Percentiles rank a stretch among this genome's conserved stretches.
Evolutionary conservation across 2,797 vertebrate genomes (phyloP).

Genomic region (Staurois parvus): DNA sequence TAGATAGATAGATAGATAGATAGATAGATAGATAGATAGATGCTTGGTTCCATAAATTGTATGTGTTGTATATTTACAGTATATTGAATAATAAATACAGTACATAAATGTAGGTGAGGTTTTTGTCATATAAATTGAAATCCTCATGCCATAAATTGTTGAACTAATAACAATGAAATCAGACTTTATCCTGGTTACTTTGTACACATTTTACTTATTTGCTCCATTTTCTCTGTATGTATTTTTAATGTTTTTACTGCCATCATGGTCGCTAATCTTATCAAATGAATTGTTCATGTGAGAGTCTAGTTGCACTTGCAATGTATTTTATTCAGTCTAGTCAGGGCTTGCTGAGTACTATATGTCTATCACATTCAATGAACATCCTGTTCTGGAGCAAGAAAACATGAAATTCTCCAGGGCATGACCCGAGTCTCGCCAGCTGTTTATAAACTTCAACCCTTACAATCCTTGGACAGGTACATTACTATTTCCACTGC

Average conservation of each 20-base stretch:
- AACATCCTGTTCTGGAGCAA: slow-evolving; percentile 16
- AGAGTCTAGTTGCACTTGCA: neutral
- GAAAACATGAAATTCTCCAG: slow-evolving; percentile 35
- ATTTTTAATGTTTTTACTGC: neutral
- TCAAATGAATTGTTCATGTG: neutral
- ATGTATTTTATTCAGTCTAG: neutral
- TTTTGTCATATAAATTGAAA: no score
- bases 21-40: no score
- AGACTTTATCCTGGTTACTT: neutral
- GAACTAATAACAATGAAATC: neutral
- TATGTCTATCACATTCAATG: slow-evolving; percentile 19
- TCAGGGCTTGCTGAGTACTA: neutral
- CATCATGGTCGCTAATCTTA: neutral
- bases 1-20: no score
- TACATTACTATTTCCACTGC: slow-evolving; percentile 2
- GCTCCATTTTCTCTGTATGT: neutral
- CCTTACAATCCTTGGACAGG: slow-evolving; percentile 7
- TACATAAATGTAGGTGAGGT: no score
- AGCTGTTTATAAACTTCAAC: slow-evolving; percentile 30
- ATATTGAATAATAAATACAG: no score
- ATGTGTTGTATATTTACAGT: no score
- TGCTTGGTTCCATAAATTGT: no score
- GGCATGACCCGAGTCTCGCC: slow-evolving; percentile 1
- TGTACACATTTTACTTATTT: neutral
- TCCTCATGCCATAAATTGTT: neutral